Evolutionary conservation across 1,140 invertebrate genomes (phyloP).

Genomic region (Ceratina calcarata): DNA sequence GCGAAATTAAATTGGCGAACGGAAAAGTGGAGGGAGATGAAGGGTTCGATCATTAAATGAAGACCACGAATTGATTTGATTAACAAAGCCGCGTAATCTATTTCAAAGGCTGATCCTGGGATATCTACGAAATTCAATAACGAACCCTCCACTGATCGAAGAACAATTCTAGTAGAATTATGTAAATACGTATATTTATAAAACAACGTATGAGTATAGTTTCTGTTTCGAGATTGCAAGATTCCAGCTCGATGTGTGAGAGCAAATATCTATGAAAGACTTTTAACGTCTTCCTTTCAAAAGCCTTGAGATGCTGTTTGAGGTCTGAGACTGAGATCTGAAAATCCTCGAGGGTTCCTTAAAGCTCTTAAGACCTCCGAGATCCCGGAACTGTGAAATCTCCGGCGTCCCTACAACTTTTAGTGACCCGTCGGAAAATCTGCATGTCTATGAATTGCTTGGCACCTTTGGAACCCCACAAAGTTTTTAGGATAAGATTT

Average conservation of each 20-base stretch:
- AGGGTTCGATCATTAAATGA: slow-evolving; percentile 47
- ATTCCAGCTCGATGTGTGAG: no score
- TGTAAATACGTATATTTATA: no score
- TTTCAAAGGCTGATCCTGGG: slow-evolving; percentile 21
- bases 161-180: slow-evolving; percentile 17
- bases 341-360: no score
- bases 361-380: neutral
- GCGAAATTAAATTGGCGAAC: neutral
- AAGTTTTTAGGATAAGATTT: no score
- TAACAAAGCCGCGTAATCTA: slow-evolving; percentile 49
- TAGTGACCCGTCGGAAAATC: neutral
- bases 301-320: no score
- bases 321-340: no score
- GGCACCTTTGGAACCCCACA: neutral
- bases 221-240: no score
- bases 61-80: slow-evolving; percentile 33
- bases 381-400: neutral
- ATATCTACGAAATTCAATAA: slow-evolving; percentile 44
- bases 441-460: neutral
- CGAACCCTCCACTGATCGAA: neutral
- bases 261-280: no score
- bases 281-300: no score
- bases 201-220: no score
- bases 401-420: neutral
- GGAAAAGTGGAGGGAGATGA: no score